Percentiles rank a stretch among this genome's conserved stretches.
phyloP scores from a whole-genome alignment of 1,140 invertebrate genomes.

The Parasteatoda tepidariorum region DNA sequence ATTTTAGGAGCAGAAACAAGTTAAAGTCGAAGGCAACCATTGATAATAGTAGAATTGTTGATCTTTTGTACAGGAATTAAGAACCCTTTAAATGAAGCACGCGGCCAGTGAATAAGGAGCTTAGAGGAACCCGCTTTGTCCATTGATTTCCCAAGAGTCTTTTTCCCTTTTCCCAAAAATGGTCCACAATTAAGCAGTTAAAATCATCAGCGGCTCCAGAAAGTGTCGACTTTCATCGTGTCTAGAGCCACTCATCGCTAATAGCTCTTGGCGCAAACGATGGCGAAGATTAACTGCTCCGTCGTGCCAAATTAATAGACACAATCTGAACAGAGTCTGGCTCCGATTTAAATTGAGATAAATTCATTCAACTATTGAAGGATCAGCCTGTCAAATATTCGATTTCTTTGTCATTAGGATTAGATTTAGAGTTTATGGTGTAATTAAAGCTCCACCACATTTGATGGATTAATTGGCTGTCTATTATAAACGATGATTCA shows the following conservation, averaged over 20 bases:
- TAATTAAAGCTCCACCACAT: too few species aligned
- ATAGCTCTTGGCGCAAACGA: slow-evolving; percentile 39
- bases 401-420: neutral
- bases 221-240: slow-evolving; percentile 50
- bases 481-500: too few species aligned
- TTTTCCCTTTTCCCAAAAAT: slow-evolving; percentile 14
- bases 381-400: neutral
- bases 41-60: slow-evolving; percentile 51
- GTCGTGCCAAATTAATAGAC: slow-evolving; percentile 51
- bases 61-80: slow-evolving; percentile 57
- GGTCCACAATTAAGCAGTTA: slow-evolving; percentile 56
- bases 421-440: too few species aligned
- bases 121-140: slow-evolving; percentile 27
- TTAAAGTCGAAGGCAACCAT: slow-evolving; percentile 35
- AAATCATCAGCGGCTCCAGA: slow-evolving; percentile 29
- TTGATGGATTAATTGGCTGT: too few species aligned
- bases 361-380: neutral
- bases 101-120: slow-evolving; percentile 50
- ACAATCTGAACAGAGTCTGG: slow-evolving; percentile 26
- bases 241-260: slow-evolving; percentile 17
- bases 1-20: slow-evolving; percentile 3
- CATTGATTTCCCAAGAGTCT: slow-evolving; percentile 48
- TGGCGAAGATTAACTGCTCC: slow-evolving; percentile 39
- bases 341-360: slow-evolving; percentile 1
- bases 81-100: slow-evolving; percentile 49